Conservation (phyloP, 1,140 invertebrate genomes). For the Ostrea denselamellosa region DNA sequence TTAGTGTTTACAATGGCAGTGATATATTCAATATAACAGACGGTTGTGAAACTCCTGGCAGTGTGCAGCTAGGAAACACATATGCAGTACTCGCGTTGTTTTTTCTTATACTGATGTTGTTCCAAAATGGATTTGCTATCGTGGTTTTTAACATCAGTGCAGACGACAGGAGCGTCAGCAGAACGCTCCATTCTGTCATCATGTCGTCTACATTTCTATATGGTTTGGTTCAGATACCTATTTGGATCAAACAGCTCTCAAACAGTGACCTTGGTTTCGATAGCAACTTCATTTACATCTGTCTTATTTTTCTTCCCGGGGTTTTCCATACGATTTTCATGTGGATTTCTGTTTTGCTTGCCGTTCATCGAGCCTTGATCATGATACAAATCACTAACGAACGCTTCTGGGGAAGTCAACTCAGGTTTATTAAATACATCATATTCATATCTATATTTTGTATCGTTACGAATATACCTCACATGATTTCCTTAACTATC, state of each 20-base stretch:
- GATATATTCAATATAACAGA: background rate
- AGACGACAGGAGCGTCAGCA: conserved; percentile 9
- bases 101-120: background rate
- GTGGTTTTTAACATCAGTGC: background rate
- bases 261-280: background rate
- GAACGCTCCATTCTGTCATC: background rate
- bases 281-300: background rate
- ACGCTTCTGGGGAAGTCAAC: background rate
- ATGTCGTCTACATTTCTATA: background rate
- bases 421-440: background rate
- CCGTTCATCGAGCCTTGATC: background rate
- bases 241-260: background rate
- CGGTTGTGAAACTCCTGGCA: background rate
- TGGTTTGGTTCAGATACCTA: background rate
- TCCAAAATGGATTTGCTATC: background rate
- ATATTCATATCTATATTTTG: conserved; percentile 12
- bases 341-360: conserved; percentile 1
- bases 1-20: background rate
- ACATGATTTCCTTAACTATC: background rate
- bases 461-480: background rate
- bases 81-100: background rate
- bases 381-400: background rate
- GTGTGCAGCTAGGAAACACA: background rate
- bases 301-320: background rate
- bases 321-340: conserved; percentile 16